Evolutionary conservation across 53 echinoderm and acorn worm genomes (phyloP).

Genomic region (Henricia sp.): DNA sequence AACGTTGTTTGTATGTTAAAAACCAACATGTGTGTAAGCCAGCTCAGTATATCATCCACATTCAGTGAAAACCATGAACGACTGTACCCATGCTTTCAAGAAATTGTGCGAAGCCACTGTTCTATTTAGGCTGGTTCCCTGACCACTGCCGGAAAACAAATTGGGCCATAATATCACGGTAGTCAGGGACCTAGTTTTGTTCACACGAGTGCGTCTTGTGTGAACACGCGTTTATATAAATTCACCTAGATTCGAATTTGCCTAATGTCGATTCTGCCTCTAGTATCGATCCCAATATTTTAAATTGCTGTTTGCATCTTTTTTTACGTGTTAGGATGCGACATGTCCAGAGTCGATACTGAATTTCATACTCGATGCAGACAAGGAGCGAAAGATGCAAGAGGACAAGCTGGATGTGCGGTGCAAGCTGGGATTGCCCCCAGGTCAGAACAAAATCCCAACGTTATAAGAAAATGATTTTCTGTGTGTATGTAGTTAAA

Average conservation of each 20-base stretch:
- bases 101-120: no score
- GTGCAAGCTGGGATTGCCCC: conserved; percentile 12
- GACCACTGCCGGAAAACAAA: neutral
- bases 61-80: no score
- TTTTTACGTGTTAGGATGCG: neutral
- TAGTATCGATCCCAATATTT: neutral
- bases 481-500: no score
- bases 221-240: neutral
- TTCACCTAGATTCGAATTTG: neutral
- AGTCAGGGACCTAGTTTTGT: no score
- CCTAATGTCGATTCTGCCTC: neutral
- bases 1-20: no score
- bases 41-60: no score
- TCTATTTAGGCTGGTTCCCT: no score
- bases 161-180: neutral
- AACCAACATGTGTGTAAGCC: no score
- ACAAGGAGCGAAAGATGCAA: conserved; percentile 29
- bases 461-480: neutral
- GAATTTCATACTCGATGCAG: conserved; percentile 52
- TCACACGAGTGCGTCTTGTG: neutral
- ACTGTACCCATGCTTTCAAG: no score
- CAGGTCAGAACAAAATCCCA: conserved; percentile 18
- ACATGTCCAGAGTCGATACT: conserved; percentile 51
- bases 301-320: neutral
- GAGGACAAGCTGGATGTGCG: conserved; percentile 32